Evolutionary conservation across 2,113 vertebrate genomes (phyloP), one percentile per base, ranked within the genome.

Genomic region (Condylura cristata): DNA sequence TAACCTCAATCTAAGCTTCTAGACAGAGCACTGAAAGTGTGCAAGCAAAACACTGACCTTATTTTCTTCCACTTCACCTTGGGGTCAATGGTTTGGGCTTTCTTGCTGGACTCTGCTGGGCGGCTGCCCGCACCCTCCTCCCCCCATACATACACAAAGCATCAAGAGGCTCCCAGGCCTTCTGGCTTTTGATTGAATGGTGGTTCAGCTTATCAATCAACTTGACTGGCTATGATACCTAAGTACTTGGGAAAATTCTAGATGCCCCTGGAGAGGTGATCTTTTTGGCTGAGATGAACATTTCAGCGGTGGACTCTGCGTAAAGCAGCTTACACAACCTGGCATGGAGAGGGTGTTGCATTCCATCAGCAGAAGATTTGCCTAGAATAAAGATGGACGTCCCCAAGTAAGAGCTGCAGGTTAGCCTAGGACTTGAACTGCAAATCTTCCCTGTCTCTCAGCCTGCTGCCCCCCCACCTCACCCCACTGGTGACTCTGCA

Each of bases 1-100:
- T 3, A 14, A 60, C 88, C 87, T 60, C 48, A 56, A 46, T 78
- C 72, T 39, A 63, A 82, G 87, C 34, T 92, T 91, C 90, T 84
- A 79, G 65, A 92, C 34, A 91, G 74, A 72, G 61, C 6, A 53
- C 44, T 37, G 51, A 90, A 30, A 26, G 39, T 41, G 2, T 81
- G 75, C 72, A 91, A 68, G 51, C 41, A 86, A 89, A 94, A 84
- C 8, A 16, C 24, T 61, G 61, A 91, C 81, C 68, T 92, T 86
- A 28, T 71, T 68, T 88, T 75, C 81, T 95, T 61, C 44, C 28
- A 14, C 4, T 68, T 39, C 60, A 63, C 48, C 17, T 1, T n/a
- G 37, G 44, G 48, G 26, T 53, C 51, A 80, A 34, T 6, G 26
- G n/a, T n/a, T 41, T 76, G 51, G 32, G 14, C 66, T 74, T 44